Percentiles rank a stretch among this genome's conserved stretches.
These are phyloP conservation scores for Phocides pigmalion DNA, from an alignment of 1,140 invertebrate genomes.

Conservation along the genomic window DNA sequence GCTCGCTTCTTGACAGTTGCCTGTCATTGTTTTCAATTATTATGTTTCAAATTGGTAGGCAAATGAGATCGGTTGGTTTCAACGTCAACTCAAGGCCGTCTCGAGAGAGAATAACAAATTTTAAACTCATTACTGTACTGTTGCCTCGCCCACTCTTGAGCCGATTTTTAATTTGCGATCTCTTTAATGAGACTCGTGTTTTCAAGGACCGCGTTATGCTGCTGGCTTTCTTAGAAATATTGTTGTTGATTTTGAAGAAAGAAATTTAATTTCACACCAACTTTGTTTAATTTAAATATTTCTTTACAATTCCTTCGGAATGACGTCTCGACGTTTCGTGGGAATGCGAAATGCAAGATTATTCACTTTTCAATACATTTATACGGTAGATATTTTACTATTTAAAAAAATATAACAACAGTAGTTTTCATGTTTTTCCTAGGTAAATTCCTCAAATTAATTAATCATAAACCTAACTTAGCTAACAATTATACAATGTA, in stretches of 20 bases:
- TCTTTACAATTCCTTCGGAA: background rate
- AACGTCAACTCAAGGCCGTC: conserved; percentile 8
- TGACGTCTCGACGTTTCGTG: background rate
- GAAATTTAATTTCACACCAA: conserved; percentile 18
- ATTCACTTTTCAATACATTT: too few relatives aligned
- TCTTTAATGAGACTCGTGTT: conserved; percentile 22
- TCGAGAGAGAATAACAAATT: conserved; percentile 19
- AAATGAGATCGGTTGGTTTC: conserved; percentile 13
- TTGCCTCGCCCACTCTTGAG: conserved; percentile 19
- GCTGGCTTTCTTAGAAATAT: conserved; percentile 7
- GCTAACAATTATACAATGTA: too few relatives aligned
- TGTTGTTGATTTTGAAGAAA: conserved; percentile 17
- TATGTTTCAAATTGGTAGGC: conserved; percentile 11
- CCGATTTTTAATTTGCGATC: conserved; percentile 24
- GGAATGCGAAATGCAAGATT: background rate
- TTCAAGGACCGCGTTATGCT: background rate
- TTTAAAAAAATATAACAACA: too few relatives aligned
- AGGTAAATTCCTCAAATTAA: too few relatives aligned
- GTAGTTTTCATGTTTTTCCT: too few relatives aligned
- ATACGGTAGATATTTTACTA: too few relatives aligned
- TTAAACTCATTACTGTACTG: conserved; percentile 23
- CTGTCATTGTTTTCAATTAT: conserved; percentile 10
- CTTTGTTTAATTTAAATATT: conserved; percentile 14
- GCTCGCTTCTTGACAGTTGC: conserved; percentile 16
- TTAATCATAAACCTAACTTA: too few relatives aligned